Conservation (phyloP, 2,113 vertebrate species). For the Ophthalmotilapia sp. region DNA sequence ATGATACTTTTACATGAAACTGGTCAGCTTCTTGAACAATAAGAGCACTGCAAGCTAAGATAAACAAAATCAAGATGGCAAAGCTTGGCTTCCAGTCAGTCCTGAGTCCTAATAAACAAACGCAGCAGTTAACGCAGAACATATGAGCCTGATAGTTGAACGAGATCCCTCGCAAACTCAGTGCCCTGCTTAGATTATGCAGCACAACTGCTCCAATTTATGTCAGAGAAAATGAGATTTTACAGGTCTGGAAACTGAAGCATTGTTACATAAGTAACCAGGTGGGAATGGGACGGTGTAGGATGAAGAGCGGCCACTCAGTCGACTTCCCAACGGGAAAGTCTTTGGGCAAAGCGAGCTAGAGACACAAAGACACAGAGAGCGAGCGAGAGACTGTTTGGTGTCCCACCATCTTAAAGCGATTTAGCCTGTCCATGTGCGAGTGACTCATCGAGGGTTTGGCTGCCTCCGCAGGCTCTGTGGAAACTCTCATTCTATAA, state of each 20-base stretch:
- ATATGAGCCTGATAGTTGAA: neutral
- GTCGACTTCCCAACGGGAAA: neutral
- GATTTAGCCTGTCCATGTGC: conserved; percentile 38
- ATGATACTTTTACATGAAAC: neutral
- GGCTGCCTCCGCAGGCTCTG: conserved; percentile 19
- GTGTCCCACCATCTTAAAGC: conserved; percentile 52
- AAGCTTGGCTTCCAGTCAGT: neutral
- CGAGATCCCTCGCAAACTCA: neutral
- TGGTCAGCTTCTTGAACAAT: neutral
- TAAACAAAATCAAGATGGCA: neutral
- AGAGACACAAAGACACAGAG: neutral
- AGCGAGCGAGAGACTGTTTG: neutral
- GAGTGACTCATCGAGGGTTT: conserved; percentile 57
- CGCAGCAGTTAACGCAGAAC: conserved; percentile 11
- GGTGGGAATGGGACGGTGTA: neutral
- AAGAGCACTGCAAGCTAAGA: neutral
- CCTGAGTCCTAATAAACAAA: neutral
- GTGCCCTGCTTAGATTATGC: neutral
- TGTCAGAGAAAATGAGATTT: neutral
- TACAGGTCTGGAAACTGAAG: neutral
- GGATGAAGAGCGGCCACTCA: neutral
- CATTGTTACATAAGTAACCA: conserved; percentile 35
- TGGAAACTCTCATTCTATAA: conserved; percentile 63
- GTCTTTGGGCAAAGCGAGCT: neutral
- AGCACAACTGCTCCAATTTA: neutral